These are phyloP conservation scores for Caprella mutica DNA, from an alignment of 2,888 invertebrate genomes.

Conservation along the genomic window DNA sequence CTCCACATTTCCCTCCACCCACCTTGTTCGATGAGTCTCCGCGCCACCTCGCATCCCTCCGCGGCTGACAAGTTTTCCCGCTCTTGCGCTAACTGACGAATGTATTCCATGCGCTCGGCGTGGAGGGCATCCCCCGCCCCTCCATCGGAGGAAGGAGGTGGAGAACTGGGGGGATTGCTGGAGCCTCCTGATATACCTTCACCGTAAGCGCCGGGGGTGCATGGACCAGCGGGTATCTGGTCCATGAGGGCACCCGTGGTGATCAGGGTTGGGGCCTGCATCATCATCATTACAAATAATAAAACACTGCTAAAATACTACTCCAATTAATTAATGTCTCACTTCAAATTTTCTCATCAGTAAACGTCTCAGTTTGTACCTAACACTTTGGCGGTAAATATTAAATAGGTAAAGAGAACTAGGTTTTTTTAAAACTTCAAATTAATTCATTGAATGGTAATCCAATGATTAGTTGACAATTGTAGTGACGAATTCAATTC, in stretches of 20 bases:
- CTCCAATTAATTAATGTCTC: no score
- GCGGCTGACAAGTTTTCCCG: conserved; percentile 17
- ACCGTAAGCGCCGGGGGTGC: conserved; percentile 5
- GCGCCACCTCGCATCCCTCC: conserved; percentile 27
- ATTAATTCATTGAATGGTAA: no score
- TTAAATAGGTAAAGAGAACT: no score
- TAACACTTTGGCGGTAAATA: no score
- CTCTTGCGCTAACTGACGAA: conserved; percentile 26
- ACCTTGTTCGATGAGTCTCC: conserved; percentile 32
- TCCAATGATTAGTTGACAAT: no score
- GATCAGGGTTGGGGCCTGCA: conserved; percentile 1
- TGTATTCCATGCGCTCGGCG: conserved; percentile 31
- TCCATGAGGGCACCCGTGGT: conserved; percentile 6
- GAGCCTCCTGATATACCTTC: conserved; percentile 8
- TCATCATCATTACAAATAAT: no score
- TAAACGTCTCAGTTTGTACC: no score
- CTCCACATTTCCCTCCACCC: no score
- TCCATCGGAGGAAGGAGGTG: conserved; percentile 6
- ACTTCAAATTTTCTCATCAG: no score
- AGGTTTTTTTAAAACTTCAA: no score
- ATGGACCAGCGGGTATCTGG: background rate
- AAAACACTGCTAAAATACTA: no score
- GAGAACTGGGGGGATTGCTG: background rate
- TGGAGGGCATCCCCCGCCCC: conserved; percentile 26
- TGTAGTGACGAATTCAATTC: no score